Percentiles rank a stretch among this genome's conserved stretches.
These are phyloP conservation scores for Phaedon cochleariae DNA, from an alignment of 2,888 invertebrate species.

Conservation along the genomic window DNA sequence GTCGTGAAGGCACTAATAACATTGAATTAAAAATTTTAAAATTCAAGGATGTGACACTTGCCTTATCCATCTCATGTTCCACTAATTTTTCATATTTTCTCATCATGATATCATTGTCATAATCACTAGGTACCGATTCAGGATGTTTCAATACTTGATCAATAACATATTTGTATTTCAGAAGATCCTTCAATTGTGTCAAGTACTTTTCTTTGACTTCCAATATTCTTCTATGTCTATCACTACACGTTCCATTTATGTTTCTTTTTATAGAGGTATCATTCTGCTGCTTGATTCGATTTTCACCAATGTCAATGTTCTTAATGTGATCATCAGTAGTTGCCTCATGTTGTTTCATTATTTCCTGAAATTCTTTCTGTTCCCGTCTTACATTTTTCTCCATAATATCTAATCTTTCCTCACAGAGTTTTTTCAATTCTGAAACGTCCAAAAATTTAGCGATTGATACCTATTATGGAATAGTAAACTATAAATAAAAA, in stretches of 20 bases:
- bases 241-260: neutral
- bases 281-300: neutral
- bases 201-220: slow-evolving; percentile 48
- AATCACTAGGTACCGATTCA: slow-evolving; percentile 15
- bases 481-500: no score
- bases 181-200: slow-evolving; percentile 49
- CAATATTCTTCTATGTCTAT: slow-evolving; percentile 18
- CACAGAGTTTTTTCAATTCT: slow-evolving; percentile 52
- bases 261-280: neutral
- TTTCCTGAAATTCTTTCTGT: slow-evolving; percentile 42
- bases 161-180: slow-evolving; percentile 50
- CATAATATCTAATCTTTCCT: slow-evolving; percentile 43
- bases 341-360: neutral
- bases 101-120: slow-evolving; percentile 25
- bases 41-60: slow-evolving; percentile 20
- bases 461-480: no score
- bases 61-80: slow-evolving; percentile 44
- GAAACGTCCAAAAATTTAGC: slow-evolving; percentile 19
- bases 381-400: slow-evolving; percentile 39
- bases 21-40: neutral
- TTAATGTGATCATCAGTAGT: neutral
- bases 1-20: no score
- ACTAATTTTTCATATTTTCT: slow-evolving; percentile 34
- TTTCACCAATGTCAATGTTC: neutral
- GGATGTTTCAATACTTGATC: slow-evolving; percentile 34